phyloP scores from a whole-genome alignment of 1,140 invertebrate species.

The Anadara kagoshimensis region DNA sequence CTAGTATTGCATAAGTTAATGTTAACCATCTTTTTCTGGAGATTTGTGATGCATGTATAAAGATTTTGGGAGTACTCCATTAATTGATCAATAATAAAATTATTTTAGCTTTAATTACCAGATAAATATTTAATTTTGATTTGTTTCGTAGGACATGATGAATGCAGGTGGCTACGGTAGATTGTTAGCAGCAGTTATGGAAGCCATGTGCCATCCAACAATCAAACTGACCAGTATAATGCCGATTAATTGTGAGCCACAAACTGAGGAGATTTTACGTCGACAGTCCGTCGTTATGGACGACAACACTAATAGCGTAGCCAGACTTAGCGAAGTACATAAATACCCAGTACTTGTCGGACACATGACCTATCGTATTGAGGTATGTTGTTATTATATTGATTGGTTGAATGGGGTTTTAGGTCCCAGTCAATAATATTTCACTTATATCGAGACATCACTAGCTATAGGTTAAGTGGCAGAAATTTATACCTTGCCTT shows the following conservation, averaged over 20 bases:
- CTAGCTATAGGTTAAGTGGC: too few species aligned
- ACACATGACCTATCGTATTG: conserved; percentile 86
- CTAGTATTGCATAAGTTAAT: too few species aligned
- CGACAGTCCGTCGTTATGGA: conserved; percentile 72
- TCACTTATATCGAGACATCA: too few species aligned
- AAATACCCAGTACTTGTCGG: conserved; percentile 87
- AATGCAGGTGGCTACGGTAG: conserved; percentile 77
- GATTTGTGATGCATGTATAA: too few species aligned
- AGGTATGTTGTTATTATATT: conserved; percentile 71
- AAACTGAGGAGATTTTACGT: conserved; percentile 72
- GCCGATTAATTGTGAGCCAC: conserved; percentile 79
- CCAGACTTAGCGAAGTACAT: conserved; percentile 79
- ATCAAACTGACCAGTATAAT: conserved; percentile 86
- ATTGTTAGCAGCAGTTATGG: conserved; percentile 86
- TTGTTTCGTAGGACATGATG: conserved; percentile 66
- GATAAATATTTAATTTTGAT: not conserved
- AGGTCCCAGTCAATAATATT: too few species aligned
- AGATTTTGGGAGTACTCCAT: too few species aligned
- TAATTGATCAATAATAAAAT: too few species aligned
- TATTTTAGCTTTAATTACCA: too few species aligned
- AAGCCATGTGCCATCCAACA: conserved; percentile 85
- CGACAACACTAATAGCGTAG: conserved; percentile 74
- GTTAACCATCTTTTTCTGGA: too few species aligned
- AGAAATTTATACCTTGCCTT: too few species aligned
- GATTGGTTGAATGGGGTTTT: too few species aligned